These are phyloP conservation scores for Aphaenogaster ashmeadi DNA, from an alignment of 1,140 invertebrate genomes.

Conservation along the genomic window DNA sequence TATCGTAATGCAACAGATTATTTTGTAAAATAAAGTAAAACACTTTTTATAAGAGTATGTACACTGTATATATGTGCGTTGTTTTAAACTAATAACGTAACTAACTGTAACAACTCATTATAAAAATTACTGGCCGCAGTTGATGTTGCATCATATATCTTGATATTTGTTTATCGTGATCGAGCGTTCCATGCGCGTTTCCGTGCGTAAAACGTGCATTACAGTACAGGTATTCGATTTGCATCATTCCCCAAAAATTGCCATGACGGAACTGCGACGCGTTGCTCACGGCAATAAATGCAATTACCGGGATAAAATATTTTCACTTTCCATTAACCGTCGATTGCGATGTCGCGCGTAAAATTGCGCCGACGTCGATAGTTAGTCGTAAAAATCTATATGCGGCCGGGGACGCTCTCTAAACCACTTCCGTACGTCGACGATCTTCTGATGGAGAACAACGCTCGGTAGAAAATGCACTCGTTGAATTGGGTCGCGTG, in stretches of 20 bases:
- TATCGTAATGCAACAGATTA: neutral
- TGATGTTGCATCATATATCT: neutral
- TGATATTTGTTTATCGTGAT: neutral
- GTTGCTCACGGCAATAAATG: neutral
- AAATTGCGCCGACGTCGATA: slow-evolving; percentile 26
- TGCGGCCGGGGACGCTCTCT: neutral
- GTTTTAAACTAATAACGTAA: neutral
- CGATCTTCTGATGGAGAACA: neutral
- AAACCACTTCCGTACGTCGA: neutral
- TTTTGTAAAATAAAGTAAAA: neutral
- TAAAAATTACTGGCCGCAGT: neutral
- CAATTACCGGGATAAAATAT: slow-evolving; percentile 48
- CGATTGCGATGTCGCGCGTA: slow-evolving; percentile 21
- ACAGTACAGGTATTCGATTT: slow-evolving; percentile 1
- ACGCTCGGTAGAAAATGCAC: neutral
- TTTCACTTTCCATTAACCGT: slow-evolving; percentile 38
- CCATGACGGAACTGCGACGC: neutral
- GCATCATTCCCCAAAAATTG: slow-evolving; percentile 22
- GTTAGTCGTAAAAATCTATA: slow-evolving; percentile 6
- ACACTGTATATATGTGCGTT: neutral
- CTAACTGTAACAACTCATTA: neutral
- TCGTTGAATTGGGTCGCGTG: neutral
- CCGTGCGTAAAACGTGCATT: neutral
- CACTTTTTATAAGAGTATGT: neutral
- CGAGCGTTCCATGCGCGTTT: neutral